Evolutionary conservation across 2,888 invertebrate genomes (phyloP).

Genomic region (Tryphoninae sp.): DNA sequence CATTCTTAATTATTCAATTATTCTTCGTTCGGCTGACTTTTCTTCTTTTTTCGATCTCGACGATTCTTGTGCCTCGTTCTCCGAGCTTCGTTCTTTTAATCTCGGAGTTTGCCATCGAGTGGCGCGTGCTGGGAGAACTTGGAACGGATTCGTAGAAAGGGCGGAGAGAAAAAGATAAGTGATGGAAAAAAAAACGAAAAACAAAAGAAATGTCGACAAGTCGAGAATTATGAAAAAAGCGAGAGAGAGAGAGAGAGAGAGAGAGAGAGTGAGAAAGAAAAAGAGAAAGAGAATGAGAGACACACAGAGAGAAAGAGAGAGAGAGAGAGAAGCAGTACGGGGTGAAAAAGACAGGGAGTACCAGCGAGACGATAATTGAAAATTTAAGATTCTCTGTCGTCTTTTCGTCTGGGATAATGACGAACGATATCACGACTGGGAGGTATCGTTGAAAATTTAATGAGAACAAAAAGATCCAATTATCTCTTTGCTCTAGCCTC

Average conservation of each 20-base stretch:
- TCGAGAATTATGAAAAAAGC: constrained; percentile 19
- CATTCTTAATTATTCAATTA: constrained; percentile 4
- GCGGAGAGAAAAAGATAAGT: not conserved
- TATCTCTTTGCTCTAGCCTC: not conserved
- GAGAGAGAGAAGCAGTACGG: not conserved
- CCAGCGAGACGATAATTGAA: constrained; percentile 36
- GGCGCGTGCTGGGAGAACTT: not conserved
- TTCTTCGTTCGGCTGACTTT: constrained; percentile 1
- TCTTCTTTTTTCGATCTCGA: not conserved
- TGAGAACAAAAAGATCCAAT: not conserved
- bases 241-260: not conserved
- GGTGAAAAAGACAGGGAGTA: not conserved
- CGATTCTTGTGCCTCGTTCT: constrained; percentile 9
- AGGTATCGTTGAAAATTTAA: not conserved
- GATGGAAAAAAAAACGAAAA: not conserved
- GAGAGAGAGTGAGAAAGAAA: too few relatives aligned
- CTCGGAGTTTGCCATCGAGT: not conserved
- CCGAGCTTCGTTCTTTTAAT: constrained; percentile 9
- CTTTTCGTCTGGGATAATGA: not conserved
- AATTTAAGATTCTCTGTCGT: not conserved
- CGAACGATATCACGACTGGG: not conserved
- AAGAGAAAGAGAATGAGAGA: too few relatives aligned
- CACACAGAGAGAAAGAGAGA: not conserved
- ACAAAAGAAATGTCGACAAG: not conserved
- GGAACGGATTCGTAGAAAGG: not conserved